Percentiles rank a stretch among this genome's conserved stretches.
These are phyloP conservation scores for Cladopsammia gracilis DNA, from an alignment of 64 coral and sea anemone genomes.

Conservation along the genomic window DNA sequence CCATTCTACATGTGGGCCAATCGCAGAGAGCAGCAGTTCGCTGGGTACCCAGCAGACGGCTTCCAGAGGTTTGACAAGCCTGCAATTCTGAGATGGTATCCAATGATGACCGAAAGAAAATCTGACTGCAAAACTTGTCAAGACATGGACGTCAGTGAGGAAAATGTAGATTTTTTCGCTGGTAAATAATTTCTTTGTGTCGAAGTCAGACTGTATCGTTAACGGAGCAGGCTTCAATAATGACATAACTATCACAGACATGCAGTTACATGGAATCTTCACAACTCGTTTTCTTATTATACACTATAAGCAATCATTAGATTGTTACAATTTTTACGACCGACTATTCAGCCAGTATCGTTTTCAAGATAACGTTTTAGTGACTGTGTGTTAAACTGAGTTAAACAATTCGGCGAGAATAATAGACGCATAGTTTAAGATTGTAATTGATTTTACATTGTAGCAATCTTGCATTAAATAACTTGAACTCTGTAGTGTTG, in stretches of 20 bases:
- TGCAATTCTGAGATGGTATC: conserved; percentile 91
- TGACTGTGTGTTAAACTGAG: no score
- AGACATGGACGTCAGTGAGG: conserved; percentile 41
- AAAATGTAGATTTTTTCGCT: conserved; percentile 82
- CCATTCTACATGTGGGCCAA: conserved; percentile 97
- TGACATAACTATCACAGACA: neutral
- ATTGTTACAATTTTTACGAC: no score
- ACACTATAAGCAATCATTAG: no score
- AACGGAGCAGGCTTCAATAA: neutral
- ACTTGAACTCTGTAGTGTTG: no score
- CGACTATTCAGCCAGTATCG: no score
- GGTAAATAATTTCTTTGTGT: neutral
- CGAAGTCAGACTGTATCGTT: neutral
- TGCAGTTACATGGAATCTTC: no score
- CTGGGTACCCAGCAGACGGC: conserved; percentile 74
- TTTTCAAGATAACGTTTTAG: no score
- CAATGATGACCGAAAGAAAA: conserved; percentile 75
- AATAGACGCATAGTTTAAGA: no score
- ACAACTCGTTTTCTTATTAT: no score
- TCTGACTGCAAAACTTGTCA: conserved; percentile 80
- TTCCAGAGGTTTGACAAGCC: conserved; percentile 87
- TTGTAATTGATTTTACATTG: no score
- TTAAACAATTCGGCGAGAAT: no score
- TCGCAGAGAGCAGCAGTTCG: conserved; percentile 76
- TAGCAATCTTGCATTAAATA: no score